phyloP scores from a whole-genome alignment of 2,888 invertebrate species.

The Sisyra terminalis region DNA sequence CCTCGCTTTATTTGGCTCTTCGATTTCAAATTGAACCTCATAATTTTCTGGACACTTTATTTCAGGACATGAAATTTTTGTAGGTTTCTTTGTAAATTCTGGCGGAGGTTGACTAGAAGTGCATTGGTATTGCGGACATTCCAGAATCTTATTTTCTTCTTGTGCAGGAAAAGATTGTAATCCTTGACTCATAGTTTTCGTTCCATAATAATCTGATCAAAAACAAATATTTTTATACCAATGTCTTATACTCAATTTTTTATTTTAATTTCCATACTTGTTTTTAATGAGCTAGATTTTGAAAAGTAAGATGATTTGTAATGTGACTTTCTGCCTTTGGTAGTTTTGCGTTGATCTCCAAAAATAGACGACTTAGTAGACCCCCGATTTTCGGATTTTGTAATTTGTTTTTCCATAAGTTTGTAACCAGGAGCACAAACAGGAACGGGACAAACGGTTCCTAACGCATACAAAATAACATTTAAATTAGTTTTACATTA shows the following conservation, averaged over 20 bases:
- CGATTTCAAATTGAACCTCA: constrained; percentile 25
- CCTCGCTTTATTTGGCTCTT: constrained; percentile 7
- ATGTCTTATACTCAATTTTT: no score
- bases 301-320: background rate
- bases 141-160: constrained; percentile 15
- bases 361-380: no score
- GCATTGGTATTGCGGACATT: constrained; percentile 38
- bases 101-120: constrained; percentile 32
- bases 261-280: no score
- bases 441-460: constrained; percentile 27
- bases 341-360: background rate
- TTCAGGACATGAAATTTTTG: constrained; percentile 25
- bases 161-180: background rate
- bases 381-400: constrained; percentile 15
- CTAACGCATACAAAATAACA: constrained; percentile 8
- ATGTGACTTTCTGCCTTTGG: constrained; percentile 7
- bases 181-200: no score
- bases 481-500: constrained; percentile 11
- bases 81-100: constrained; percentile 19
- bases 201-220: no score
- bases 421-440: constrained; percentile 33
- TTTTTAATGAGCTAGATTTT: no score
- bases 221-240: no score
- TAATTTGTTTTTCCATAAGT: constrained; percentile 23
- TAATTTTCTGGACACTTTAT: constrained; percentile 33